Base-by-base conservation (phyloP, 2,113 vertebrate species). In the Pygathrix nemaeus region DNA sequence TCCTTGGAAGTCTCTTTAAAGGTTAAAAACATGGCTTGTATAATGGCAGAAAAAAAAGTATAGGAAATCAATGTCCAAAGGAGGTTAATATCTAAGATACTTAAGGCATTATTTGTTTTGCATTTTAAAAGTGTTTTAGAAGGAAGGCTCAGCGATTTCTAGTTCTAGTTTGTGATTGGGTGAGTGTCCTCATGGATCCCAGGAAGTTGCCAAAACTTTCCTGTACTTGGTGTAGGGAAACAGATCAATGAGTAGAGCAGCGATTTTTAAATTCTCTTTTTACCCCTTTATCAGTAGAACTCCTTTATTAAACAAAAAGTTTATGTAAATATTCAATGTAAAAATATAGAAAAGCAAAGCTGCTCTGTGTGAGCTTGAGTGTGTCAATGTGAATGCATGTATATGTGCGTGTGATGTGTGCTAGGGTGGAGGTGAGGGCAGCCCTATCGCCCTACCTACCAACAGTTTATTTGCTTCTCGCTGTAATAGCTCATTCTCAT, bases 71-170 rank as follows among this genome's bases (percentile, higher is more conserved):
- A 38, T 64, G 45, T 50, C 14, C 40, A 80, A 45, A 6, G 32
- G 43, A 84, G 32, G 57, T 32, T 79, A 94, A 23, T 59, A 92
- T n/a, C 76, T 75, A 75, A 87, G 35, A 85, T 18, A 66, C 27
- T 9, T 78, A 86, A 81, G 52, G 75, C 8, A 35, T n/a, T 48
- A 95, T 79, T 94, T 96, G 64, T 55, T 89, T 68, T 88, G 61
- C 2, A 52, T 88, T 82, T 94, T 45, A 23, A 61, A 93, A 81
- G 85, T 86, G 30, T 61, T 91, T 89, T 79, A 93, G 45, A 40
- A 68, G 30, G 82, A 66, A 27, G 38, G 72, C 13, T 84, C 32
- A 40, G 17, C 0, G 3, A 70, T 76, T 94, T 92, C 80, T 61
- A 76, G 14, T n/a, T 89, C 21, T 64, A 72, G 78, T 79, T 95